Conservation (phyloP, 2,113 vertebrate genomes). For the Hippocampus mohnikei region DNA sequence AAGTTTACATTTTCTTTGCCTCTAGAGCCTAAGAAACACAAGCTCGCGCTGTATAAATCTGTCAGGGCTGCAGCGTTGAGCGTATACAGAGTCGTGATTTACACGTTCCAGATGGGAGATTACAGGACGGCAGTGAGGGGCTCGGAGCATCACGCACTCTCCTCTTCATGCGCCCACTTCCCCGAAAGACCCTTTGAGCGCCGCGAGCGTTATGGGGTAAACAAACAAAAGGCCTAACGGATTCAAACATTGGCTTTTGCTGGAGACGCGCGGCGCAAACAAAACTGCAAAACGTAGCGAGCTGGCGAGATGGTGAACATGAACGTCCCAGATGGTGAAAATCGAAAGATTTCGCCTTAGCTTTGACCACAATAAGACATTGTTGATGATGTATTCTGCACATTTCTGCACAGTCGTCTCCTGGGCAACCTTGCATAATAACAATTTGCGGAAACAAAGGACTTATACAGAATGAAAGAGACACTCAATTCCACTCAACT, state of each 20-base stretch:
- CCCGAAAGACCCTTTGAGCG: conserved; percentile 2
- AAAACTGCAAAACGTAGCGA: conserved; percentile 48
- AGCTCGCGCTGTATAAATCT: conserved; percentile 71
- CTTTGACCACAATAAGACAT: conserved; percentile 52
- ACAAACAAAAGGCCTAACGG: conserved; percentile 58
- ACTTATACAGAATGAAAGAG: conserved; percentile 40
- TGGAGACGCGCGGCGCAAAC: conserved; percentile 22
- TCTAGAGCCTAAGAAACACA: conserved; percentile 63
- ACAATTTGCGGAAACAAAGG: conserved; percentile 55
- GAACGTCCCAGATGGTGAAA: conserved; percentile 46
- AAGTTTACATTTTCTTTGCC: conserved; percentile 69
- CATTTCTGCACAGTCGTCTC: conserved; percentile 50
- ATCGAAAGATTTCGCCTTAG: conserved; percentile 42
- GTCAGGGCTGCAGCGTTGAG: conserved; percentile 65
- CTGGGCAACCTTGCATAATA: conserved; percentile 47
- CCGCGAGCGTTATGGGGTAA: conserved; percentile 44
- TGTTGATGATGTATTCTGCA: conserved; percentile 56
- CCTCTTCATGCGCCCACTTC: conserved; percentile 34
- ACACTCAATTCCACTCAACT: conserved; percentile 22
- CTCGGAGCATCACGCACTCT: conserved; percentile 52
- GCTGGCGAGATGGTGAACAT: conserved; percentile 35
- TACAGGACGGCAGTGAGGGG: conserved; percentile 55
- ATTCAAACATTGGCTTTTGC: conserved; percentile 36
- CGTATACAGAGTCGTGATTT: conserved; percentile 73
- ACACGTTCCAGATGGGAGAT: conserved; percentile 73